Conservation (phyloP, 1,140 invertebrate species). For the Zaprionus gabonicus region DNA sequence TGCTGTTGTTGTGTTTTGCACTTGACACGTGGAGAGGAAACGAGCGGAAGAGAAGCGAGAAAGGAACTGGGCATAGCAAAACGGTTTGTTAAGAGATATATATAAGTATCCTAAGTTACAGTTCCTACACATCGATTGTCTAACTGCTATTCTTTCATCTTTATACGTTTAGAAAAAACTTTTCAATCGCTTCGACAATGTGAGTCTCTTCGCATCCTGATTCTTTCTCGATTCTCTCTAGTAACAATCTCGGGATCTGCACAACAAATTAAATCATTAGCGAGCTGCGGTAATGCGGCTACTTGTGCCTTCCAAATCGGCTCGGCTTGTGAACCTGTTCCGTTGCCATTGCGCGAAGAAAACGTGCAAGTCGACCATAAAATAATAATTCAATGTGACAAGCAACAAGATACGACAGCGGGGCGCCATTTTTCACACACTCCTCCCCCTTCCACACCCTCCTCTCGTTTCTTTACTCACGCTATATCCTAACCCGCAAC, state of each 20-base stretch:
- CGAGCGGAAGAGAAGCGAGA: background rate
- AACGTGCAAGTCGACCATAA: constrained; percentile 59
- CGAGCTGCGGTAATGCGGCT: constrained; percentile 35
- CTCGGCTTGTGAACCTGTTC: constrained; percentile 60
- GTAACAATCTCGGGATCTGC: background rate
- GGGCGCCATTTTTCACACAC: constrained; percentile 76
- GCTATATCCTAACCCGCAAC: background rate
- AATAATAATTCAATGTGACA: constrained; percentile 83
- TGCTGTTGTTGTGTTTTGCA: constrained; percentile 25
- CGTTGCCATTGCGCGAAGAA: constrained; percentile 39
- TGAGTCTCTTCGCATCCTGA: background rate
- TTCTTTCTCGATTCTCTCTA: background rate
- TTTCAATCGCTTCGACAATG: background rate
- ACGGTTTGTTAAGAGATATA: background rate
- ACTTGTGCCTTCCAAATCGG: constrained; percentile 15
- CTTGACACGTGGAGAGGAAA: background rate
- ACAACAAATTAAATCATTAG: constrained; percentile 71
- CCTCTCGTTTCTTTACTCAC: background rate
- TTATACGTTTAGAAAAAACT: background rate
- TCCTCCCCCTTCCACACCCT: constrained; percentile 1
- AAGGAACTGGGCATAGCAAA: background rate
- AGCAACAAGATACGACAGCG: constrained; percentile 71
- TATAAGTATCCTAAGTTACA: background rate
- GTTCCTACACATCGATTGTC: background rate
- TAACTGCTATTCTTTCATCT: background rate